phyloP scores from a whole-genome alignment of 2,113 vertebrate genomes.

The Xenopus laevis region DNA sequence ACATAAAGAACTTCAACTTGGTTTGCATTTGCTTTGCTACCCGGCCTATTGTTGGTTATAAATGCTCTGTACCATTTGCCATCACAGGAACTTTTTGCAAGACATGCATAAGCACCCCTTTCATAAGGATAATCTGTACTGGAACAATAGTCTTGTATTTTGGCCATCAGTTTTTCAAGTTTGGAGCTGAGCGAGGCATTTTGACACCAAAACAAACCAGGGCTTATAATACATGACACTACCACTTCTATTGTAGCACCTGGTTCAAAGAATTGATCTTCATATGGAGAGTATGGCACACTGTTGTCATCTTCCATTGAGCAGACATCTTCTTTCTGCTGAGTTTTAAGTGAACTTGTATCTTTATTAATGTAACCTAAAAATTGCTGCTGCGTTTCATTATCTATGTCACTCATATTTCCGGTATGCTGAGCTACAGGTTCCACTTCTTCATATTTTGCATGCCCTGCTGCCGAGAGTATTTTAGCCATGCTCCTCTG shows the following conservation, averaged over 20 bases:
- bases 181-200: constrained; percentile 57
- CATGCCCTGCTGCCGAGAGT: constrained; percentile 65
- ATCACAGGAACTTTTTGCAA: constrained; percentile 73
- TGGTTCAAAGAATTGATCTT: constrained; percentile 62
- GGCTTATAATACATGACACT: constrained; percentile 74
- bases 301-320: background rate
- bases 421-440: constrained; percentile 7
- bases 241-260: constrained; percentile 79
- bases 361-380: background rate
- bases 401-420: background rate
- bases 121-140: constrained; percentile 54
- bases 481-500: constrained; percentile 71
- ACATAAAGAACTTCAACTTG: constrained; percentile 76
- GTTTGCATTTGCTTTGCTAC: constrained; percentile 40
- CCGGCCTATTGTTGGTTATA: constrained; percentile 55
- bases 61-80: constrained; percentile 84
- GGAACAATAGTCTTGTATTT: constrained; percentile 78
- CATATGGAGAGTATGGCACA: background rate
- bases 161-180: constrained; percentile 72
- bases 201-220: constrained; percentile 92
- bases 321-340: background rate
- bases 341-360: background rate
- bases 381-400: background rate
- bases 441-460: constrained; percentile 58
- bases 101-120: constrained; percentile 65